Base-by-base conservation (phyloP, 2,113 vertebrate genomes). In the Colistium nudipinnis region DNA sequence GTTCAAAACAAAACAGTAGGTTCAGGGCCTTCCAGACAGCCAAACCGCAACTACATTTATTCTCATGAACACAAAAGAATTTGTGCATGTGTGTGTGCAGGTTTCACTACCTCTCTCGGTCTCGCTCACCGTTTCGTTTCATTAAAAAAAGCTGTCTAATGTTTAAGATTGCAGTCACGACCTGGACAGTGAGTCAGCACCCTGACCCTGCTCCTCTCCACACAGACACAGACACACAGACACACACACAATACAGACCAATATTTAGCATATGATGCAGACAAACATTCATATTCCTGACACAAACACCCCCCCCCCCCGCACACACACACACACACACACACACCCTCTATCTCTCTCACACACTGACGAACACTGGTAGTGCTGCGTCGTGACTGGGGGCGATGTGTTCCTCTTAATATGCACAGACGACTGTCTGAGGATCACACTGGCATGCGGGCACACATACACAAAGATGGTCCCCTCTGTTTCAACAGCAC, bases 121-220 rank as follows among this genome's bases (percentile, higher is more conserved):
- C 35, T 72, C 60, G 39, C 25, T 69, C 20, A 11, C 44, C 27
- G 17, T 74, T 77, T 51, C 17, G 4, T 74, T 78, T 81, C 51
- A 54, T 55, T 73, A 67, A 70, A 83, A 70, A 83, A 82, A 57
- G 49, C 60, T 63, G 49, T 80, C 47, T 77, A 64, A 88, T 76
- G 76, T 87, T 78, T 83, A 74, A 88, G 78, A 76, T 83, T 86
- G 88, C 86, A 88, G 90, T 81, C 84, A 83, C 82, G 70, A 89
- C 85, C 85, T 60, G 78, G 76, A 86, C 82, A 73, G 84, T 90
- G 90, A 91, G 84, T 90, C 87, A 89, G 85, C 88, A 85, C 72
- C 79, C 63, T 33, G 75, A 85, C 83, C 82, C 55, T 53, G 57
- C 70, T 62, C 35, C 22, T 28, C 68, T 47, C 51, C 52, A 77